Conservation (phyloP, 1,140 invertebrate species). For the Aculops lycopersici region DNA sequence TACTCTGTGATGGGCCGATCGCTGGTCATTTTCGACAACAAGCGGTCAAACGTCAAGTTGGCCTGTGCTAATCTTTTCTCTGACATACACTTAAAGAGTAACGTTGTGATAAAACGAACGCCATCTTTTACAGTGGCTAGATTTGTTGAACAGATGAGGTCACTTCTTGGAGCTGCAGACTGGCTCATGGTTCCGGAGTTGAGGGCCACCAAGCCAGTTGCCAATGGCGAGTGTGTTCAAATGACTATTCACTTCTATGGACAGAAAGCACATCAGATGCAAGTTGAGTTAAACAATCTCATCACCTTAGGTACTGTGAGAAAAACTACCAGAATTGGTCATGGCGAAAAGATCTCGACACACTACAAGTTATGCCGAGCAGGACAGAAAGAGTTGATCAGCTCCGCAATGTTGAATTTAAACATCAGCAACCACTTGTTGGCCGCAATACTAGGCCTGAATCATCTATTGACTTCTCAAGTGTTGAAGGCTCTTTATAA, state of each 20-base stretch:
- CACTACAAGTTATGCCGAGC: slow-evolving; percentile 13
- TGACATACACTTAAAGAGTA: slow-evolving; percentile 62
- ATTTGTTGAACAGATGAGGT: slow-evolving; percentile 46
- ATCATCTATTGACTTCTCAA: no score
- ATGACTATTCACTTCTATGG: slow-evolving; percentile 53
- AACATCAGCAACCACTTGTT: no score
- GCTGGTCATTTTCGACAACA: slow-evolving; percentile 43
- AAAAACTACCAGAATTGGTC: slow-evolving; percentile 5
- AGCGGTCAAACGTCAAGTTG: slow-evolving; percentile 29
- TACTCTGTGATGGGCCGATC: slow-evolving; percentile 41
- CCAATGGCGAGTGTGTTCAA: slow-evolving; percentile 48
- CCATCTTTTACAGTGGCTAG: slow-evolving; percentile 44
- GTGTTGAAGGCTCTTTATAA: no score
- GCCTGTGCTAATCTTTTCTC: slow-evolving; percentile 68
- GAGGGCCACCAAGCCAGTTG: slow-evolving; percentile 36
- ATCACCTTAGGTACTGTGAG: slow-evolving; percentile 12
- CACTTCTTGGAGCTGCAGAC: slow-evolving; percentile 47
- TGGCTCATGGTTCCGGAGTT: slow-evolving; percentile 53
- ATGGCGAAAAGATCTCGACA: slow-evolving; percentile 9
- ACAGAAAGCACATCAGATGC: slow-evolving; percentile 13
- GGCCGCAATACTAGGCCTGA: no score
- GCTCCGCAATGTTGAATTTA: no score
- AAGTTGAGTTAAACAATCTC: slow-evolving; percentile 13
- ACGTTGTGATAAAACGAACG: slow-evolving; percentile 48
- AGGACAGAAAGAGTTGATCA: no score